A percentile compares a stretch with the other conserved stretches of the same genome.
Conservation (phyloP, 2,797 vertebrate genomes). For the Myiotriccus ornatus region DNA sequence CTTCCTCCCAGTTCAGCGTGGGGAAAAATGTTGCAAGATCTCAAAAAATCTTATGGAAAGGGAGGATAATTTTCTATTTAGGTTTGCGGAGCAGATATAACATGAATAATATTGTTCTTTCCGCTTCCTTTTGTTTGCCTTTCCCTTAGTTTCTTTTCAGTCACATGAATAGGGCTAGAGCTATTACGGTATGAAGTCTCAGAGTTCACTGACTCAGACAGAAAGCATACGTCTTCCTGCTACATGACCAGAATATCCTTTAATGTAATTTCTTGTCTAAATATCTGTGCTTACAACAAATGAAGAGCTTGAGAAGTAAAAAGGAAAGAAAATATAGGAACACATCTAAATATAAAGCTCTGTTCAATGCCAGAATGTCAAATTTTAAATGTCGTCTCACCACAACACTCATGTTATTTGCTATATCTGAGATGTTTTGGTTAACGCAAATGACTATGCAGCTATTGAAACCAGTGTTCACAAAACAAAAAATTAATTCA, state of each 20-base stretch:
- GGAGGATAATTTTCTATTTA: neutral
- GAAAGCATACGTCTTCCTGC: neutral
- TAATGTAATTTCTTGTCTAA: neutral
- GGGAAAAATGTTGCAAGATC: neutral
- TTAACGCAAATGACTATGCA: neutral
- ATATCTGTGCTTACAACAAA: neutral
- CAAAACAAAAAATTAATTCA: constrained; percentile 44
- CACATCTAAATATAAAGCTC: neutral
- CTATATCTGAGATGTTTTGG: neutral
- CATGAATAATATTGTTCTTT: neutral
- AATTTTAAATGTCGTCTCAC: constrained; percentile 2
- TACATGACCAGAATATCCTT: neutral
- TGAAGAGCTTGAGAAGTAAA: neutral
- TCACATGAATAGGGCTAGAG: neutral
- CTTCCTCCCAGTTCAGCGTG: neutral
- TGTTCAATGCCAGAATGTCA: neutral
- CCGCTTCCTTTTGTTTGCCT: neutral
- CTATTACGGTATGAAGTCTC: neutral
- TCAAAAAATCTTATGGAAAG: neutral
- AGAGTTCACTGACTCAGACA: neutral
- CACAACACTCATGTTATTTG: neutral
- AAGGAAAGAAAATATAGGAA: neutral
- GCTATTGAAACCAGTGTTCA: constrained; percentile 22
- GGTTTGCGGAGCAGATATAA: neutral
- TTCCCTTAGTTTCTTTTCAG: neutral